A percentile compares a stretch with the other conserved stretches of the same genome.
Evolutionary conservation across 2,113 vertebrate species (phyloP).

Genomic region (Struthio camelus): DNA sequence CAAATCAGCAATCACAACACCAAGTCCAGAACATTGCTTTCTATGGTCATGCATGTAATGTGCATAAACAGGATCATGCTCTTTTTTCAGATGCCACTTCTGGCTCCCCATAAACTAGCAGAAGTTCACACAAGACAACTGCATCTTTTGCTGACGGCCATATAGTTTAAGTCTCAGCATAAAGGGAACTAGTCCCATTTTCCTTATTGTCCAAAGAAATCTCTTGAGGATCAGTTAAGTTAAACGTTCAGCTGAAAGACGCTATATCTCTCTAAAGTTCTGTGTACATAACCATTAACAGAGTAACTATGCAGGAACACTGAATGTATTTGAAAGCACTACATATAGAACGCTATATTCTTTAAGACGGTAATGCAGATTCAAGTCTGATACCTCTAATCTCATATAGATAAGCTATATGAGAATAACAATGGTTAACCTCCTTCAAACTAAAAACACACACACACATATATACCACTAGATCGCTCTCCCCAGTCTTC

Average conservation of each 20-base stretch:
- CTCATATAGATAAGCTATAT: conserved; percentile 35
- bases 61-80: fast-evolving
- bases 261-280: not conserved
- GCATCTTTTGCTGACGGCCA: fast-evolving
- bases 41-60: fast-evolving
- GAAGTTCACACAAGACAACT: not conserved
- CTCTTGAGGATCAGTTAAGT: not conserved
- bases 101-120: fast-evolving
- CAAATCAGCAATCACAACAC: not conserved
- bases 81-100: not conserved
- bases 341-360: not conserved
- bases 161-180: not conserved
- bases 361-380: not conserved
- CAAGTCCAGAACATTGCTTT: fast-evolving
- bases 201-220: not conserved
- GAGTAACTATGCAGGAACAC: not conserved
- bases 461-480: too few species aligned
- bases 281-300: not conserved
- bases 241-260: not conserved
- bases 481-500: not conserved
- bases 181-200: not conserved
- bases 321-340: not conserved
- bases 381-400: conserved; percentile 31
- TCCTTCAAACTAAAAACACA: too few species aligned
- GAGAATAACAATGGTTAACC: conserved; percentile 43